Conservation (phyloP, 2,888 invertebrate genomes). For the Yponomeuta malinellus region DNA sequence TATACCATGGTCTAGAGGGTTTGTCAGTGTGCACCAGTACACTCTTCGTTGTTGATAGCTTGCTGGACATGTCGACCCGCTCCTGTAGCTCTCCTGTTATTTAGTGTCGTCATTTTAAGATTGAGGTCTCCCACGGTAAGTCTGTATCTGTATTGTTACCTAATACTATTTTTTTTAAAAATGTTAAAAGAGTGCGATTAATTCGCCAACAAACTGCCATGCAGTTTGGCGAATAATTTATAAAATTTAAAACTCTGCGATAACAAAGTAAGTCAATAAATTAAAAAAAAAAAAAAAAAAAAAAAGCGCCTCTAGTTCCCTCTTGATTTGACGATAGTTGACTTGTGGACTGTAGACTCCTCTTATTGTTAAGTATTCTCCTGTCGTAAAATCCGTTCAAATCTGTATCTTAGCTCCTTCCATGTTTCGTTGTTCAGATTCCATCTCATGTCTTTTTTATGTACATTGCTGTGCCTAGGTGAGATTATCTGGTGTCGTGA, state of each 20-base stretch:
- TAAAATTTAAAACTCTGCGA: too few relatives aligned
- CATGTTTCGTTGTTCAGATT: slow-evolving; percentile 7
- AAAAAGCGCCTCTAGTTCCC: slow-evolving; percentile 4
- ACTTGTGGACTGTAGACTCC: slow-evolving; percentile 14
- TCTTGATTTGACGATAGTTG: not conserved
- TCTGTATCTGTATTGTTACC: too few relatives aligned
- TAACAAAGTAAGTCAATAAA: too few relatives aligned
- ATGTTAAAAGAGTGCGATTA: too few relatives aligned
- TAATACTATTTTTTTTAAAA: too few relatives aligned
- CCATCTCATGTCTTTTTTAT: slow-evolving; percentile 15
- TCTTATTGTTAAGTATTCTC: slow-evolving; percentile 10
- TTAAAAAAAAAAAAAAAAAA: too few relatives aligned
- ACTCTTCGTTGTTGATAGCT: not conserved
- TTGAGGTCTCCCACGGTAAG: slow-evolving; percentile 15
- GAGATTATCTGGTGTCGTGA: slow-evolving; percentile 7
- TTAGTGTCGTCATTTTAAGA: slow-evolving; percentile 16
- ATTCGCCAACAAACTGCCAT: too few relatives aligned
- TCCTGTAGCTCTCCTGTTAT: slow-evolving; percentile 1
- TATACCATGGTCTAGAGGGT: slow-evolving; percentile 7
- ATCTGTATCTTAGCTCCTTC: slow-evolving; percentile 14
- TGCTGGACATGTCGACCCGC: not conserved
- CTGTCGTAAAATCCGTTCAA: not conserved
- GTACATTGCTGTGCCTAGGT: slow-evolving; percentile 17
- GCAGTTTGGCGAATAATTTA: too few relatives aligned
- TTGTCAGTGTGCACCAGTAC: slow-evolving; percentile 1